These are phyloP conservation scores for Ophion costatus DNA, from an alignment of 2,888 invertebrate genomes.

Conservation along the genomic window DNA sequence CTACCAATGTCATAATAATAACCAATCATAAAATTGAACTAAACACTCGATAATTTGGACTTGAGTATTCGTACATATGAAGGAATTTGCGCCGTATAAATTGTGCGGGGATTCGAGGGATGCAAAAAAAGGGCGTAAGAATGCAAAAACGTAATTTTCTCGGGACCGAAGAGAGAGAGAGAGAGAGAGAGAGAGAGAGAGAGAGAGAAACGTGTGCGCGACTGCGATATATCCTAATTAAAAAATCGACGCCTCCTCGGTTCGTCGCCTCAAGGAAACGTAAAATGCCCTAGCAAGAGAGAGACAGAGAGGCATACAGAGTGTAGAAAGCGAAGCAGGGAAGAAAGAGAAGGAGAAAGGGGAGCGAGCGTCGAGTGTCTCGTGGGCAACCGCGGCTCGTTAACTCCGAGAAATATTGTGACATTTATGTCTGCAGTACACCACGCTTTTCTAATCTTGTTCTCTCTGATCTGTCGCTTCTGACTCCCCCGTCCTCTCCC, in stretches of 20 bases:
- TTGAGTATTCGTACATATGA: too few relatives aligned
- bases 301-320: conserved; percentile 36
- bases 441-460: conserved; percentile 73
- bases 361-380: conserved; percentile 58
- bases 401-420: conserved; percentile 82
- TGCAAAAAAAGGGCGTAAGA: not conserved
- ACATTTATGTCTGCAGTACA: conserved; percentile 80
- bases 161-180: not conserved
- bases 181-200: conserved; percentile 18
- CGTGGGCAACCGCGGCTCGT: conserved; percentile 78
- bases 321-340: conserved; percentile 40
- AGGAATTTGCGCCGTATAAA: not conserved
- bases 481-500: conserved; percentile 19
- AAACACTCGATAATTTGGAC: too few relatives aligned
- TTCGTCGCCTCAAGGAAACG: conserved; percentile 75
- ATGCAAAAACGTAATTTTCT: not conserved
- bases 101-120: not conserved
- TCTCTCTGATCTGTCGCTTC: conserved; percentile 79
- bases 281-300: conserved; percentile 42
- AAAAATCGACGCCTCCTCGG: conserved; percentile 82
- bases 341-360: conserved; percentile 55
- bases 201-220: conserved; percentile 40
- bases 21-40: too few relatives aligned
- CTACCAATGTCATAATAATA: too few relatives aligned
- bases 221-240: conserved; percentile 77